A percentile compares a stretch with the other conserved stretches of the same genome.
Conservation (phyloP, 2,113 vertebrate genomes). For the Hippocampus comes region DNA sequence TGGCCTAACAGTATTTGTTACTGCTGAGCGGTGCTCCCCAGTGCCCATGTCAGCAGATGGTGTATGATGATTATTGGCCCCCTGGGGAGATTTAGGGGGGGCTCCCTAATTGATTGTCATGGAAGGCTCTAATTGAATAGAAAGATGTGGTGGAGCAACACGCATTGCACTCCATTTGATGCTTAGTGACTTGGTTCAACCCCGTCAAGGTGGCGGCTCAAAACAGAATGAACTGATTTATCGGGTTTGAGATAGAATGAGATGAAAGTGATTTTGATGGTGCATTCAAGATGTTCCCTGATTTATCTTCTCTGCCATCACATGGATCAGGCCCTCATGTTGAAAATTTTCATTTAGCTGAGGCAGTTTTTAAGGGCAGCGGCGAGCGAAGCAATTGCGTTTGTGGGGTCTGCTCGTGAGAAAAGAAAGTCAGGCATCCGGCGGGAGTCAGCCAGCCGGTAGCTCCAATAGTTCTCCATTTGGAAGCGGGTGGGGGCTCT, state of each 20-base stretch:
- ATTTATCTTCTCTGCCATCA: not conserved
- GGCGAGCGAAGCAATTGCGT: not conserved
- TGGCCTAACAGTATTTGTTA: slow-evolving; percentile 17
- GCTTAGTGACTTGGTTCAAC: slow-evolving; percentile 10
- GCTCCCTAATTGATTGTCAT: slow-evolving; percentile 66
- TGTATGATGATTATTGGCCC: slow-evolving; percentile 69
- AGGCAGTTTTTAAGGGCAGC: not conserved
- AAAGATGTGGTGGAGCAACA: slow-evolving; percentile 35
- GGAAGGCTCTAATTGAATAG: slow-evolving; percentile 61
- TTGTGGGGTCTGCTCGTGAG: not conserved
- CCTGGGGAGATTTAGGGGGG: slow-evolving; percentile 57
- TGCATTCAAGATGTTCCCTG: not conserved
- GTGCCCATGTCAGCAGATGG: slow-evolving; percentile 45
- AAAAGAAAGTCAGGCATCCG: slow-evolving; percentile 18
- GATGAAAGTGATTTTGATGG: not conserved
- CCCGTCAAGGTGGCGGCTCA: not conserved
- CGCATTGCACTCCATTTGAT: slow-evolving; percentile 29
- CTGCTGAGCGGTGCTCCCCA: slow-evolving; percentile 31
- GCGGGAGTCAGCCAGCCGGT: slow-evolving; percentile 40
- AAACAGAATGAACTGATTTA: not conserved
- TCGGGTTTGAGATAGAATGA: not conserved
- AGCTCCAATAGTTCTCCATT: slow-evolving; percentile 85
- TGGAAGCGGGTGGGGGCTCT: slow-evolving; percentile 72
- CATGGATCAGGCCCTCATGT: not conserved
- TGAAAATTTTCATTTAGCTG: not conserved